Percentiles rank a stretch among this genome's conserved stretches.
Conservation (phyloP, 1,140 invertebrate genomes). For the Delia radicum region DNA sequence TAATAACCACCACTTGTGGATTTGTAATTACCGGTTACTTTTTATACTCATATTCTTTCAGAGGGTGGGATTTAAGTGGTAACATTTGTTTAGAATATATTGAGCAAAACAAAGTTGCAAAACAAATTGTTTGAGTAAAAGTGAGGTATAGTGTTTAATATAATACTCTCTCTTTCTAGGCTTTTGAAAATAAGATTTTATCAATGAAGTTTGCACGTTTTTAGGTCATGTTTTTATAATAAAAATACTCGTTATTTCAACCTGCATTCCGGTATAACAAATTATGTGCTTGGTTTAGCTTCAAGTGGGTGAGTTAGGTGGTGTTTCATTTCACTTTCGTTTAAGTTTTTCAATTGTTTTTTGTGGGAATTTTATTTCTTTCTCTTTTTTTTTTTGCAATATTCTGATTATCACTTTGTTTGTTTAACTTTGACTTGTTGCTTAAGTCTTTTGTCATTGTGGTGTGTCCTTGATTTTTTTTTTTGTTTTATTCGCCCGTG, state of each 20-base stretch:
- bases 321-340: background rate
- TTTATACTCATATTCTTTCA: background rate
- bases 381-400: background rate
- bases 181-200: background rate
- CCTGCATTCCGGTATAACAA: background rate
- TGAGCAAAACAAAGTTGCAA: background rate
- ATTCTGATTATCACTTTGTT: too few relatives aligned
- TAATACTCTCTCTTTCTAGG: background rate
- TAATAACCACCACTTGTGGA: background rate
- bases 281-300: background rate
- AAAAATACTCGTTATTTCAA: background rate
- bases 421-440: background rate
- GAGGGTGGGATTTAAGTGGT: background rate
- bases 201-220: slow-evolving; percentile 13
- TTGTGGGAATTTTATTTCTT: background rate
- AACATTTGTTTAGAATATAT: slow-evolving; percentile 22
- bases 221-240: slow-evolving; percentile 5
- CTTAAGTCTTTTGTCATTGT: background rate
- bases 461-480: background rate
- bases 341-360: background rate
- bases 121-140: too few relatives aligned
- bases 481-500: slow-evolving; percentile 6
- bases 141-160: too few relatives aligned
- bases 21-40: background rate
- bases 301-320: background rate